Evolutionary conservation across 2,888 invertebrate species (phyloP), one percentile per base, ranked within the genome.

Genomic region (Lobophora halterata): DNA sequence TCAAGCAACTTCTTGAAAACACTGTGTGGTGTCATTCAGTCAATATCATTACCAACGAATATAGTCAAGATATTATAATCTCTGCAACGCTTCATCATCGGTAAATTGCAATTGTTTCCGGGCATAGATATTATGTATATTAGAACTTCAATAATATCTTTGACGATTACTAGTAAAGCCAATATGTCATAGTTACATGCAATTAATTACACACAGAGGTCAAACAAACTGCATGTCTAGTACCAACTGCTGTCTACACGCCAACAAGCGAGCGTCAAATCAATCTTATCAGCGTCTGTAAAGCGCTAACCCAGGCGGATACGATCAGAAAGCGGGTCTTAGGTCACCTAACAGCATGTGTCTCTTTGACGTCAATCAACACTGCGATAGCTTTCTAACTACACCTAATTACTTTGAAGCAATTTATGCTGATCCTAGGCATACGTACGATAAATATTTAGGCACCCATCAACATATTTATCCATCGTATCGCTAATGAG

Each of bases 351-450:
- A 63, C 61, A 60, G 60, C 70, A 66, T 68, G 70, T 71, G 77
- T 64, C 61, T 55, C 51, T 62, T 70, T 73, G 72, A 74, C 76
- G 78, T 78, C 77, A 71, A 70, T 59, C 58, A 60, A 59, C 65
- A 58, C 57, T 45, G 55, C 55, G 52, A 65, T 63, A 64, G 56
- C 69, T 69, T 71, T 71, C 70, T 64, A 64, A 55, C 42, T 30
- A 54, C 55, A 55, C 53, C 51, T 53, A 51, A 43, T 41, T 52
- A 40, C 43, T 50, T 52, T 25, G 29, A 23, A 24, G 25, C 50
- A 52, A 44, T 46, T 55, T 49, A 46, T 33, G 28, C 25, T 27
- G 32, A 35, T 28, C 37, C 38, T 39, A 49, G 38, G 14, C 49
- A 55, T 57, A 47, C 29, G 21, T 26, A 55, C 41, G 14, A 31